Percentiles rank a stretch among this genome's conserved stretches.
Evolutionary conservation across 2,888 invertebrate genomes (phyloP).

Genomic region (Dioctria linearis): DNA sequence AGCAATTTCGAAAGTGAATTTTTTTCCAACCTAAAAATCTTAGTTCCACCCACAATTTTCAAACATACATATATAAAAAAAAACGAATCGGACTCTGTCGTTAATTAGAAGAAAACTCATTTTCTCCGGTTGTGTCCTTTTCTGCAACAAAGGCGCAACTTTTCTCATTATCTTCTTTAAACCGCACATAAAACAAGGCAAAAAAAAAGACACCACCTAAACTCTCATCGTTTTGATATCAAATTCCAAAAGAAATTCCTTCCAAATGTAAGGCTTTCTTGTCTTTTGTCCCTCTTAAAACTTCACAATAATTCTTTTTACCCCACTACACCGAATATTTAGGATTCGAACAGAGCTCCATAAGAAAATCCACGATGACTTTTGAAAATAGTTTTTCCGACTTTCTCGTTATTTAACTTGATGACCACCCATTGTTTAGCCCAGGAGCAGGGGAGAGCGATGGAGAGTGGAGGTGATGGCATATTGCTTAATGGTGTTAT

Average conservation of each 20-base stretch:
- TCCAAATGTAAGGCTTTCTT: constrained; percentile 1
- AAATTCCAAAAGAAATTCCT: constrained; percentile 13
- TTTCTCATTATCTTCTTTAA: constrained; percentile 31
- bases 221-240: constrained; percentile 42
- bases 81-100: constrained; percentile 19
- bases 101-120: constrained; percentile 47
- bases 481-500: constrained; percentile 44
- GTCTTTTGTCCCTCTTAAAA: constrained; percentile 22
- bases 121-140: neutral
- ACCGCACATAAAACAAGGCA: constrained; percentile 4
- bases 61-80: neutral
- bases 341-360: neutral
- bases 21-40: constrained; percentile 34
- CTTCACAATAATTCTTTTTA: constrained; percentile 33
- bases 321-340: neutral
- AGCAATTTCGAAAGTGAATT: constrained; percentile 42
- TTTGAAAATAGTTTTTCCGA: constrained; percentile 49
- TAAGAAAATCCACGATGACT: constrained; percentile 35
- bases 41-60: constrained; percentile 6
- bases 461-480: too few species aligned
- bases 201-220: neutral
- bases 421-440: constrained; percentile 30
- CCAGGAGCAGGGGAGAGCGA: too few species aligned
- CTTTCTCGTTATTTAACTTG: constrained; percentile 48
- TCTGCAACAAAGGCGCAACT: constrained; percentile 43